These are phyloP conservation scores for Phrynocephalus vlangalii DNA, from an alignment of 2,797 vertebrate genomes.

Conservation along the genomic window DNA sequence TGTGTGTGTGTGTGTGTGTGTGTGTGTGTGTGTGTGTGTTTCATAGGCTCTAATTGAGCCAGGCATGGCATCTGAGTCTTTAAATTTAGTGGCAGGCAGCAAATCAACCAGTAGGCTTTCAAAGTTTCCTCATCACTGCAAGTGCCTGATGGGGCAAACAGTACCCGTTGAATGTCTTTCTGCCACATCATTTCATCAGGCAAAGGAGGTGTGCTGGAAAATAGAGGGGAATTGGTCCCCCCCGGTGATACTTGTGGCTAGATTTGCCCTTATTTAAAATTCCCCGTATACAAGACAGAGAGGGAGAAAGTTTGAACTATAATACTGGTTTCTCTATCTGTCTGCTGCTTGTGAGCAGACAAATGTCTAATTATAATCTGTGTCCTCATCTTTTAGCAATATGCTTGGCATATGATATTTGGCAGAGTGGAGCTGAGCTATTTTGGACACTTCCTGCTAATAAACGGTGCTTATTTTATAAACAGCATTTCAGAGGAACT, in stretches of 20 bases:
- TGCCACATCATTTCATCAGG: background rate
- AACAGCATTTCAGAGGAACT: conserved; percentile 43
- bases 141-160: background rate
- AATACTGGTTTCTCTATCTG: conserved; percentile 20
- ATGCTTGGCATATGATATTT: conserved; percentile 21
- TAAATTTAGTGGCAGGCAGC: background rate
- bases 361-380: conserved; percentile 51
- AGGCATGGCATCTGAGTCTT: background rate
- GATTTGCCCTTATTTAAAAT: background rate
- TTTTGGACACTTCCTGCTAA: conserved; percentile 62
- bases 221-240: background rate
- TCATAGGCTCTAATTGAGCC: too few species aligned
- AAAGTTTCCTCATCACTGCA: background rate
- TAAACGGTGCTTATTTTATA: conserved; percentile 37
- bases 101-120: background rate
- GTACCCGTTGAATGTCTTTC: background rate
- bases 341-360: conserved; percentile 39
- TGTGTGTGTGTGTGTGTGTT: too few species aligned
- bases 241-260: background rate
- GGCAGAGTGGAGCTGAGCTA: conserved; percentile 54
- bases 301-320: conserved; percentile 19
- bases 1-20: too few species aligned
- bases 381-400: conserved; percentile 42
- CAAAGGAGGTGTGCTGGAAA: background rate
- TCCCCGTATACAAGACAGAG: conserved; percentile 33